phyloP scores from a whole-genome alignment of 2,888 invertebrate species.

The Drosophila melanosoma region DNA sequence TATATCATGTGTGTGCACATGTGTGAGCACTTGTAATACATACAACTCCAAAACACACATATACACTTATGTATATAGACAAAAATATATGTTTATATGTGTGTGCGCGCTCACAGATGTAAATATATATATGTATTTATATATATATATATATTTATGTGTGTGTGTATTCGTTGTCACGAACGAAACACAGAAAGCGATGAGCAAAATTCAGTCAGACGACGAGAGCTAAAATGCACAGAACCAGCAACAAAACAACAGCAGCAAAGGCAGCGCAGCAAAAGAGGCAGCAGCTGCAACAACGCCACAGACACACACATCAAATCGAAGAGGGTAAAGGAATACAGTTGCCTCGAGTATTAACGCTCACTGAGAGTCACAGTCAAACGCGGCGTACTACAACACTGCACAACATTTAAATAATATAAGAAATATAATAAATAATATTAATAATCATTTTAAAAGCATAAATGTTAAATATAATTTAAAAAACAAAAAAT shows the following conservation, averaged over 20 bases:
- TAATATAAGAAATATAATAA: neutral
- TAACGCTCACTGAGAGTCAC: conserved; percentile 13
- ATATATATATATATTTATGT: neutral
- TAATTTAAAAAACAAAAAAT: neutral
- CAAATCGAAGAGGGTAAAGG: conserved; percentile 38
- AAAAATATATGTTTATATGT: conserved; percentile 8
- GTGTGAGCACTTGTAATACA: conserved; percentile 5
- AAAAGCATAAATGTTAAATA: neutral
- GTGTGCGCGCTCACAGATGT: neutral
- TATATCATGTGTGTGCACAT: no score
- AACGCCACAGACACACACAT: conserved; percentile 32
- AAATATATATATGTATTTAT: neutral
- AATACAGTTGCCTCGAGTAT: conserved; percentile 35
- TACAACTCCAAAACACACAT: neutral
- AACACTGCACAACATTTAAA: neutral
- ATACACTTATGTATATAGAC: conserved; percentile 1
- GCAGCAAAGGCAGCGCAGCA: neutral
- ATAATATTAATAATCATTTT: neutral
- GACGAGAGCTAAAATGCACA: conserved; percentile 31
- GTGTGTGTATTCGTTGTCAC: conserved; percentile 33
- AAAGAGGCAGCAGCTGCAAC: conserved; percentile 25
- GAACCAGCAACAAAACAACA: neutral
- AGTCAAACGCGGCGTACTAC: neutral
- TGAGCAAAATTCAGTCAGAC: conserved; percentile 43
- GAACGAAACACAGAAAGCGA: conserved; percentile 37